Base-by-base conservation (phyloP, 2,797 vertebrate genomes). In the Anomalospiza imberbis region DNA sequence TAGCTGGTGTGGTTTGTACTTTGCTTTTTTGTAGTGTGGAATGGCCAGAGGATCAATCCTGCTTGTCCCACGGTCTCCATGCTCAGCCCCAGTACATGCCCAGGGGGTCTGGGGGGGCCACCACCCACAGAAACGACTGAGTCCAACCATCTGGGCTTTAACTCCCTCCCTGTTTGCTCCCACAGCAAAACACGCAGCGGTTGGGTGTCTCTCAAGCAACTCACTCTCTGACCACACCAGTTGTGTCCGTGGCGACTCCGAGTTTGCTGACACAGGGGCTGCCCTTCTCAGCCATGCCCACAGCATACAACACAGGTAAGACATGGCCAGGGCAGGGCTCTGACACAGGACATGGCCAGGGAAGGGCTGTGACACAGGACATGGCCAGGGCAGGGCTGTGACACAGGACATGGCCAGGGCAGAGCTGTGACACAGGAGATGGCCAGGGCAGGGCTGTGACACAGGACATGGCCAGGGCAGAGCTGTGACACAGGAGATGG, bases 191-290 rank as follows among this genome's bases (percentile, higher is more conserved):
- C 95, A 98, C 98, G 53, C 99, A 99, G 97, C 97, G 99, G 97
- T 97, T 99, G 89, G 98, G 98, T 13, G 98, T 97, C 96, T 99
- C 99, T 84, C 99, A 99, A 97, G 98, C 98, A 31, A 98, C 98
- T 60, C 99, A 99, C 97, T 96, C 99, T 4, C 98, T 99, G 87
- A 99, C 98, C 96, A 99, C 99, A 3, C 99, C 99, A 0, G 99
- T 99, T 77, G 99, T 99, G 93, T 99, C 99, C 7, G 99, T 99
- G 98, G 98, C 99, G 40, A 99, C 99, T 4, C 99, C 99, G 11
- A 99, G 99, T 95, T 98, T 99, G 96, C 98, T 99, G 94, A 99
- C 98, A 6, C 98, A 98, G 96, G 98, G 98, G n/a, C 94, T 98
- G 91, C 99, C 99, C 36, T 99, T 99, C 98, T 99, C 99, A 0